Conservation (phyloP, 2,888 invertebrate genomes). For the Venustoraphidia nigricollis region DNA sequence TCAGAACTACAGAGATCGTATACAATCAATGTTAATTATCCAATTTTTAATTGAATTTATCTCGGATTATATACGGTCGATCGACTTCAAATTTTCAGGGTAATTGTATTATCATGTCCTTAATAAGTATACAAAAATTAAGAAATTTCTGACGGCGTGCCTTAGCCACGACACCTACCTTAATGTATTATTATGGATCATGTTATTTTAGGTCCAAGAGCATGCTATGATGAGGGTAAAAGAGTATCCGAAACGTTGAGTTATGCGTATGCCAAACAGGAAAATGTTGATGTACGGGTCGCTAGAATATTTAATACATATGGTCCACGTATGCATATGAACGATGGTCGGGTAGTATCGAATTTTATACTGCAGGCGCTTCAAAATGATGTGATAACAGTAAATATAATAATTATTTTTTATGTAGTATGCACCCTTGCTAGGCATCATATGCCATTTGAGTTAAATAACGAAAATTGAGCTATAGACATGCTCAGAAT, state of each 20-base stretch:
- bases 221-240: slow-evolving; percentile 99
- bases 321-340: slow-evolving; percentile 97
- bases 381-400: slow-evolving; percentile 87
- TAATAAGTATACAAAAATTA: no score
- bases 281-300: slow-evolving; percentile 85
- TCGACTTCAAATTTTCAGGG: no score
- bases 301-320: slow-evolving; percentile 98
- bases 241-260: slow-evolving; percentile 90
- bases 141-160: no score
- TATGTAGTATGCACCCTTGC: background rate
- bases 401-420: slow-evolving; percentile 28
- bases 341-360: slow-evolving; percentile 95
- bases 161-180: no score
- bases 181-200: slow-evolving; percentile 2
- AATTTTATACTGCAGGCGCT: slow-evolving; percentile 97
- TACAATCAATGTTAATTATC: no score
- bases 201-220: slow-evolving; percentile 56
- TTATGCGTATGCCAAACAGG: slow-evolving; percentile 96
- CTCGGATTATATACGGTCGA: no score
- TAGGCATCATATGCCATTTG: no score
- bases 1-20: no score
- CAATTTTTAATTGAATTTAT: no score
- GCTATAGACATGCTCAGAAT: no score
- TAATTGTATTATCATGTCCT: no score
- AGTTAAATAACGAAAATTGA: no score